phyloP scores from a whole-genome alignment of 2,113 vertebrate genomes.

The Labrus mixtus region DNA sequence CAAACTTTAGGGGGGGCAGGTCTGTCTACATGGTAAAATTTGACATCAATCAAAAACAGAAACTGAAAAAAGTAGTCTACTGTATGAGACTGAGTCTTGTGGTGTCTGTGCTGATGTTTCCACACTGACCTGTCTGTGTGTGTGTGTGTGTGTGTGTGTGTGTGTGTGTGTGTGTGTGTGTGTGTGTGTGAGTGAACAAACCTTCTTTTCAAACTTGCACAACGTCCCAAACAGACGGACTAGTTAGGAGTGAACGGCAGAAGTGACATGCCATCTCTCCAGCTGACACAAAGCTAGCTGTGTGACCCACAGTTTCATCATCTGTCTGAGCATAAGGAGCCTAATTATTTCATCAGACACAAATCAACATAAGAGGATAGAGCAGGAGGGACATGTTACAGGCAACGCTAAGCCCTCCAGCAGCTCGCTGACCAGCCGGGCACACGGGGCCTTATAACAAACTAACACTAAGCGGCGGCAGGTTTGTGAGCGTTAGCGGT shows the following conservation, averaged over 20 bases:
- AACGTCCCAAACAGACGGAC: not conserved
- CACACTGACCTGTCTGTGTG: not conserved
- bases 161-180: too few species aligned
- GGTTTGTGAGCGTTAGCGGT: not conserved
- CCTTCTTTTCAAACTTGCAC: slow-evolving; percentile 34
- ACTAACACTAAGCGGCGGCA: not conserved
- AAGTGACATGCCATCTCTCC: not conserved
- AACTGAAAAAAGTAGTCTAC: too few species aligned
- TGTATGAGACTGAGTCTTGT: too few species aligned
- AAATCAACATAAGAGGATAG: slow-evolving; percentile 37
- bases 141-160: too few species aligned
- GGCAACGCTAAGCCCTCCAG: not conserved
- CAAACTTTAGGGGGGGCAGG: too few species aligned
- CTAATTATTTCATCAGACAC: slow-evolving; percentile 20
- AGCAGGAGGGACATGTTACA: not conserved
- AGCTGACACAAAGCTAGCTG: slow-evolving; percentile 14
- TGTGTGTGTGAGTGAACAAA: slow-evolving; percentile 5
- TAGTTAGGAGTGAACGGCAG: not conserved
- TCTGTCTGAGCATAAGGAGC: not conserved
- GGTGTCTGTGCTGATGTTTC: not conserved
- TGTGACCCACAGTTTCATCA: slow-evolving; percentile 22
- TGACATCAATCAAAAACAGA: too few species aligned
- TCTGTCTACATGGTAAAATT: too few species aligned
- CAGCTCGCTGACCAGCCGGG: not conserved
- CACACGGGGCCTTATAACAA: not conserved